Evolutionary conservation across 2,113 vertebrate species (phyloP), one percentile per base, ranked within the genome.

Genomic region (Calyptomena viridis): DNA sequence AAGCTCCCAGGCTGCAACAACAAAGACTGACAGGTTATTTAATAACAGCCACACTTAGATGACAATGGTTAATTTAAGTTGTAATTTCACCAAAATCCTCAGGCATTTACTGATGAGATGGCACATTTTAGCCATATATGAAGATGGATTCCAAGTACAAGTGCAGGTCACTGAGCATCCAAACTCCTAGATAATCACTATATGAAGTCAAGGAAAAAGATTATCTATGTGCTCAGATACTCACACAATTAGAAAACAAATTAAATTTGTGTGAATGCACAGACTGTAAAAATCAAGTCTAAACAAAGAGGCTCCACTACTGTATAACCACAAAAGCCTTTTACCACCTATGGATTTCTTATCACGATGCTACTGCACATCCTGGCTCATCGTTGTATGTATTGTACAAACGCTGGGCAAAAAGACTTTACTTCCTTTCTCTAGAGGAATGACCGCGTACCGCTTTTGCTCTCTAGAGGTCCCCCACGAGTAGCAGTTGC

Each of bases 261-360:
- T 8, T 6, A 1, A 60, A 35, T 3, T 24, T 12, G 14, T 19
- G 35, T 6, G 28, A 55, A 60, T 0, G 6, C 20, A 20, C 16
- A 4, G 68, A 40, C 5, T 15, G 30, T 35, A 33, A 39, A 50
- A 62, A 12, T 27, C 14, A 17, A 6, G 16, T 58, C 75, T 44
- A 30, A 8, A 52, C 24, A 59, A 74, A 23, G 8, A 68, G 15
- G 40, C 3, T 39, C 13, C 39, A 17, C 5, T 49, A 3, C 3
- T 6, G 4, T 0, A 2, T 30, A 40, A 90, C 44, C 2, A 20
- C 13, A 30, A 50, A 81, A 33, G 0, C 14, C 6, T 39, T 74
- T 35, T 33, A 33, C 49, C 3, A 2, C 31, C 40, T 22, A 1
- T 1, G 5, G 19, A 17, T 74, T 80, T 58, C 31, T 52, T 8